These are phyloP conservation scores for Phylloscopus whistleri DNA, from an alignment of 2,113 vertebrate species.

Conservation along the genomic window DNA sequence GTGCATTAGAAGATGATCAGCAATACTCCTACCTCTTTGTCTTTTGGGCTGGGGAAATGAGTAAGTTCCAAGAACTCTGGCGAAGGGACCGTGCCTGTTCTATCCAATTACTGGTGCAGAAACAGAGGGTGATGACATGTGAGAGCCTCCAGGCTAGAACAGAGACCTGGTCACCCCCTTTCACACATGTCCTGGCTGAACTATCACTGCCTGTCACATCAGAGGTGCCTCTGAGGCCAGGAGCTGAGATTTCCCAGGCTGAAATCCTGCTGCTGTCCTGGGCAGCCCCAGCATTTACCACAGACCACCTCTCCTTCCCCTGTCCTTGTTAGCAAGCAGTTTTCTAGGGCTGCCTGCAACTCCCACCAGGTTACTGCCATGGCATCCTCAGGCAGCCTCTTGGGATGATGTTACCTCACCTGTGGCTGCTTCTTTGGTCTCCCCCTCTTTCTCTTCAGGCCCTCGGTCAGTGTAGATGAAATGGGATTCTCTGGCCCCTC, in stretches of 20 bases:
- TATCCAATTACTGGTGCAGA: not conserved
- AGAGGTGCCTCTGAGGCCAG: not conserved
- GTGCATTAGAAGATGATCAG: not conserved
- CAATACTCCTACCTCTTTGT: not conserved
- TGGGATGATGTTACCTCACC: not conserved
- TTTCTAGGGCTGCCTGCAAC: not conserved
- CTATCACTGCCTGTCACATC: not conserved
- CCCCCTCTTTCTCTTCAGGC: conserved; percentile 61
- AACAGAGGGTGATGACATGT: not conserved
- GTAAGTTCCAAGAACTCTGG: not conserved
- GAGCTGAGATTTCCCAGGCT: not conserved
- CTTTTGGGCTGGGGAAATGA: not conserved
- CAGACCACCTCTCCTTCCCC: not conserved
- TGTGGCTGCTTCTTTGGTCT: conserved; percentile 62
- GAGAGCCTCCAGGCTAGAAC: not conserved
- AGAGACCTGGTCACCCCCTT: not conserved
- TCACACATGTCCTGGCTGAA: not conserved
- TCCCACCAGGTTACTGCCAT: not conserved
- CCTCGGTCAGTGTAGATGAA: not conserved
- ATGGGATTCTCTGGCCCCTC: not conserved
- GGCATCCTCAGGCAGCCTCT: not conserved
- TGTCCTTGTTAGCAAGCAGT: not conserved
- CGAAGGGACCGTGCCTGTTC: not conserved
- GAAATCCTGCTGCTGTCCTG: not conserved
- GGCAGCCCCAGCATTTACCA: not conserved